phyloP scores from a whole-genome alignment of 2,888 invertebrate species.

The Tachina lurida region DNA sequence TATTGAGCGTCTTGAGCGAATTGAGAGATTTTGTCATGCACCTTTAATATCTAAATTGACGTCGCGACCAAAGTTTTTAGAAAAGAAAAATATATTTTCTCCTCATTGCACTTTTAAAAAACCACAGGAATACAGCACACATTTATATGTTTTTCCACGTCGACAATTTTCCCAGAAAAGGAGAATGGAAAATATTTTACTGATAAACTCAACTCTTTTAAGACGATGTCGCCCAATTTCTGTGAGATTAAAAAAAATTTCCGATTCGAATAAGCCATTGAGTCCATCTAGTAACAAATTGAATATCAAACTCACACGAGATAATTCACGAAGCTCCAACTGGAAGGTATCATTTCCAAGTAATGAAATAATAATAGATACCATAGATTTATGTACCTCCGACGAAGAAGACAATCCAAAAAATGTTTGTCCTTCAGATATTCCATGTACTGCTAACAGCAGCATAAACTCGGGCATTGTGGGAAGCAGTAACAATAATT shows the following conservation, averaged over 20 bases:
- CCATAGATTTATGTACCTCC: slow-evolving; percentile 87
- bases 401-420: slow-evolving; percentile 84
- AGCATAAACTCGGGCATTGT: slow-evolving; percentile 11
- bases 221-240: slow-evolving; percentile 82
- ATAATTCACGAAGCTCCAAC: slow-evolving; percentile 79
- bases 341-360: slow-evolving; percentile 80
- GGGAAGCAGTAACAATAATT: slow-evolving; percentile 30
- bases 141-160: slow-evolving; percentile 81
- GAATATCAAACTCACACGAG: slow-evolving; percentile 81
- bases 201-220: slow-evolving; percentile 81
- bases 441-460: slow-evolving; percentile 32
- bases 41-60: slow-evolving; percentile 80
- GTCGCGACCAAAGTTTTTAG: slow-evolving; percentile 79
- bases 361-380: slow-evolving; percentile 83
- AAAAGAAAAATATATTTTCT: slow-evolving; percentile 76
- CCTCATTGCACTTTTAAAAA: slow-evolving; percentile 80
- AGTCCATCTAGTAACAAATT: slow-evolving; percentile 75
- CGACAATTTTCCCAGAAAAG: slow-evolving; percentile 80
- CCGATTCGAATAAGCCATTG: slow-evolving; percentile 75
- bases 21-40: slow-evolving; percentile 84
- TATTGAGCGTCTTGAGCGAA: slow-evolving; percentile 84
- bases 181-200: slow-evolving; percentile 80
- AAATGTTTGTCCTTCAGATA: slow-evolving; percentile 46
- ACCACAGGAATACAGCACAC: slow-evolving; percentile 78
- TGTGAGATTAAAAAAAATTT: slow-evolving; percentile 81